Evolutionary conservation across 2,797 vertebrate genomes (phyloP), one percentile per base, ranked within the genome.

Genomic region (Steatocranus sp.): DNA sequence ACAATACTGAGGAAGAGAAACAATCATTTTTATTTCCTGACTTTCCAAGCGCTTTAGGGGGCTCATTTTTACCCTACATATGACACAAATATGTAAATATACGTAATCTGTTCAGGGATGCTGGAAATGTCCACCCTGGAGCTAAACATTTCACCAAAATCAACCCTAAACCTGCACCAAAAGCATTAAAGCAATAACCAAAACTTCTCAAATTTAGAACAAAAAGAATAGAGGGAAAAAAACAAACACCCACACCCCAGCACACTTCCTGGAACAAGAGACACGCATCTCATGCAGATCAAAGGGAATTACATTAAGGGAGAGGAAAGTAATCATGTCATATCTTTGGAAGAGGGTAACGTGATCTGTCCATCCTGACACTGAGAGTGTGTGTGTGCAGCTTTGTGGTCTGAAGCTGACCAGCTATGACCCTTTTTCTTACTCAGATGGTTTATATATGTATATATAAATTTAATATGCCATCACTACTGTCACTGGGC

Each of bases 301-400:
- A 92, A 92, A 90, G 84, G 74, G 83, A 94, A 93, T 91, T 75
- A 75, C 75, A 93, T 93, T 90, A 92, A 87, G 80, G 56, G 32
- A 85, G 77, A 89, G 86, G 46, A 92, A 88, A 86, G 80, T 66
- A 74, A 86, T 91, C 88, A 86, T 91, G 91, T 89, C 89, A 84
- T 79, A 91, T 88, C 48, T 75, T 80, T 87, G 77, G 50, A 82
- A 81, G 88, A 78, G 77, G 23, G 89, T 53, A 89, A 93, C 58
- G n/a, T 51, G 86, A 91, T 88, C 86, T 8, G 63, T 79, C 79
- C 79, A 63, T 54, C 61, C 32, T 63, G 51, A 63, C 54, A 11
- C 74, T 49, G 10, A 7, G 83, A 48, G 36, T 53, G 34, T 53
- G 38, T 78, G 32, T 25, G 75, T 70, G 83, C 78, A 50, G 43